Conservation (phyloP, 30 jellyfish, hydroid and myxozoan species). For the Chrysaora quinquecirrha region DNA sequence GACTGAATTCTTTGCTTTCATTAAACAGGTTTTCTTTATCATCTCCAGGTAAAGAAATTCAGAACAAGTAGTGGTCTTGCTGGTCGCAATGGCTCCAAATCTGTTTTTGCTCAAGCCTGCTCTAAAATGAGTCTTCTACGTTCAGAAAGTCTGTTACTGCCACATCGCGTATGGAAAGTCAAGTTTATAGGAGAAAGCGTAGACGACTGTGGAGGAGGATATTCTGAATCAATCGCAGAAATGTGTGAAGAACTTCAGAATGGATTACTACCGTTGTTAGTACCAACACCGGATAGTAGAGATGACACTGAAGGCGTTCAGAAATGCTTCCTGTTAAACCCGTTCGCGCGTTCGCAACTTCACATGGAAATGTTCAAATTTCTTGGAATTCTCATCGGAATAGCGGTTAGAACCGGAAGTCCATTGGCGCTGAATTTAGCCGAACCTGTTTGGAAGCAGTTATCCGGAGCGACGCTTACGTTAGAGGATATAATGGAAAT, state of each 20-base stretch:
- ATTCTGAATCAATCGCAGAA: constrained; percentile 93
- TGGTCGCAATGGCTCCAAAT: constrained; percentile 71
- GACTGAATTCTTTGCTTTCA: no score
- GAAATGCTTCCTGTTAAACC: constrained; percentile 68
- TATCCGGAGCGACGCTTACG: constrained; percentile 67
- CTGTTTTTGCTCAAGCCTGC: constrained; percentile 85
- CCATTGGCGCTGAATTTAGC: constrained; percentile 87
- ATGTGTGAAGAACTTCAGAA: constrained; percentile 90
- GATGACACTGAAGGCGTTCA: constrained; percentile 68
- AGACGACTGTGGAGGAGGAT: constrained; percentile 98
- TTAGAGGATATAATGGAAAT: constrained; percentile 78
- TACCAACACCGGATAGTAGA: constrained; percentile 85
- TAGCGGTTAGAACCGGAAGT: constrained; percentile 88
- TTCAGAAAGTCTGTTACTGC: constrained; percentile 79
- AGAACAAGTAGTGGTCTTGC: constrained; percentile 70
- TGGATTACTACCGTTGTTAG: constrained; percentile 77
- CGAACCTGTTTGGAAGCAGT: constrained; percentile 90
- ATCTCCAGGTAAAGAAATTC: constrained; percentile 80
- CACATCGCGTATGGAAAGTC: constrained; percentile 94
- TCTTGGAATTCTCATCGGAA: constrained; percentile 82
- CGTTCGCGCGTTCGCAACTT: constrained; percentile 45
- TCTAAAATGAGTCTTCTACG: constrained; percentile 64
- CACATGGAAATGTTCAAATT: constrained; percentile 75
- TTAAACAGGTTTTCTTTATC: no score
- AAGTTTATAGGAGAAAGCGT: constrained; percentile 90